phyloP scores from a whole-genome alignment of 2,113 vertebrate species.

The Calonectris borealis region DNA sequence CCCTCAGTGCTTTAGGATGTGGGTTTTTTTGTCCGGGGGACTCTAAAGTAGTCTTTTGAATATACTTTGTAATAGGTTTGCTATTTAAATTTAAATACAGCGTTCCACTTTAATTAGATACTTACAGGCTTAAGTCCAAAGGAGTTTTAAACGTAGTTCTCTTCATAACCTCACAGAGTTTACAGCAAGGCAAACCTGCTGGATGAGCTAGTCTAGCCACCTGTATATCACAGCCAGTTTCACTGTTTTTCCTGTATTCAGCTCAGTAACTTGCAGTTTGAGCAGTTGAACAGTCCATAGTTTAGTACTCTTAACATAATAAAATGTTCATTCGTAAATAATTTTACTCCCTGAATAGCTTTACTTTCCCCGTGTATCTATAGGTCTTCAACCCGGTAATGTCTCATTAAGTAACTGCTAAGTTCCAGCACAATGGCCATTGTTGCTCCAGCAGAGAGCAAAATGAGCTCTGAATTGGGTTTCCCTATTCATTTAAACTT shows the following conservation, averaged over 20 bases:
- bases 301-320: background rate
- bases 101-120: background rate
- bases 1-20: background rate
- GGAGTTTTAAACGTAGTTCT: background rate
- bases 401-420: background rate
- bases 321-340: background rate
- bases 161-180: background rate
- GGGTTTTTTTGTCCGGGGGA: background rate
- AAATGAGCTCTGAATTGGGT: background rate
- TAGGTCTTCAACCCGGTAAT: background rate
- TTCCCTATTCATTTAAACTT: background rate
- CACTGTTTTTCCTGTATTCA: background rate
- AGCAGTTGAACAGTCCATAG: background rate
- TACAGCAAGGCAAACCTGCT: background rate
- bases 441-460: background rate
- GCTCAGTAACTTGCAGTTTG: background rate
- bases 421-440: background rate
- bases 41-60: background rate
- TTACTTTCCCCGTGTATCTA: background rate
- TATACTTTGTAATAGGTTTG: background rate
- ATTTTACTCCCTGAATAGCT: background rate
- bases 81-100: conserved; percentile 2
- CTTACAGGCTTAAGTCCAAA: background rate
- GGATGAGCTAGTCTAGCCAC: background rate
- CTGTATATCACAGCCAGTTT: background rate